Base-by-base conservation (phyloP, 2,797 vertebrate species). In the Gephyroberyx darwinii region DNA sequence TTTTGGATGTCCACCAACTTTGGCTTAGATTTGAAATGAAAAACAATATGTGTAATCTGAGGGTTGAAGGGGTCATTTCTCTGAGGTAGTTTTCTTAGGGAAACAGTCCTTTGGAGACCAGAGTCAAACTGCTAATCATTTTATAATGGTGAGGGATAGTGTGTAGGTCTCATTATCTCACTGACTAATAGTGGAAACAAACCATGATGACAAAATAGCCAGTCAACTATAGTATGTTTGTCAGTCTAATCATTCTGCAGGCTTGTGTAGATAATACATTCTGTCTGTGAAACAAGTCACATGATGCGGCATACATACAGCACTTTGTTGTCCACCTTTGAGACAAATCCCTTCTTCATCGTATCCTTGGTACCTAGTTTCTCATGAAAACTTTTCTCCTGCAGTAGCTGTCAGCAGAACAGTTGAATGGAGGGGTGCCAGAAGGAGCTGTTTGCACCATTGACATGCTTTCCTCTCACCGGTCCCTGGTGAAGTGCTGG, bases 401-500 rank as follows among this genome's bases (percentile, higher is more conserved):
- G 78, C 59, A 50, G 65, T 59, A 56, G 58, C 78, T 81, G 71
- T 22, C 61, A 85, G 80, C 71, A 80, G 81, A 91, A 80, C 84
- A 84, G 78, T 80, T 82, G 84, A 82, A 76, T 88, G 89, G 88
- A 90, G 85, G 3, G 22, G 53, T 81, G 92, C 92, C 92, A 93
- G 90, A 52, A 86, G 78, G 77, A 86, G 83, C 86, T 87, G 88
- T 91, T 88, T 93, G 86, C 89, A 86, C 82, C 88, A 85, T 81
- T 90, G 88, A 93, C 91, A 90, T 74, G 89, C 84, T 89, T 85
- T 80, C 86, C 85, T 88, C 86, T 86, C 85, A 69, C 67, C 50
- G 22, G 84, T 94, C 94, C 92, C 94, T 77, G 71, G 93, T 93
- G 94, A 87, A 90, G 88, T 89, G 90, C 93, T 95, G 94, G 92